Conservation (phyloP, 2,113 vertebrate species). For the Jaculus jaculus region DNA sequence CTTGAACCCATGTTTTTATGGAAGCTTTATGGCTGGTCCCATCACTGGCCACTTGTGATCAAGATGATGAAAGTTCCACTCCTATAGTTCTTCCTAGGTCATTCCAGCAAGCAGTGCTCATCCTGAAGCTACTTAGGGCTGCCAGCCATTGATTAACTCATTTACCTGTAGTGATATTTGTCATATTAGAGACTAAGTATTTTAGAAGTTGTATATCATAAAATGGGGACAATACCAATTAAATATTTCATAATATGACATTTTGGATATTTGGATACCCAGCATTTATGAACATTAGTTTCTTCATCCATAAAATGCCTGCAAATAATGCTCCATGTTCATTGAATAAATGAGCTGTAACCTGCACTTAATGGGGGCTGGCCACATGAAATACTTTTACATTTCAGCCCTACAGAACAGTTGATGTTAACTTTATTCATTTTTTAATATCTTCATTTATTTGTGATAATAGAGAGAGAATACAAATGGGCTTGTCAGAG, state of each 20-base stretch:
- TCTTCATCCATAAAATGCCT: slow-evolving; percentile 18
- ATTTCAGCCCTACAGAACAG: background rate
- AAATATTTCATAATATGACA: background rate
- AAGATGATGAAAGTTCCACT: background rate
- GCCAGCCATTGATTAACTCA: background rate
- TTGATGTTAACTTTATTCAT: background rate
- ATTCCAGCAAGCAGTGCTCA: background rate
- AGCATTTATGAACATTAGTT: slow-evolving; percentile 24
- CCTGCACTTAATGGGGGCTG: background rate
- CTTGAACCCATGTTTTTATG: background rate
- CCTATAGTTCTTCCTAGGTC: background rate
- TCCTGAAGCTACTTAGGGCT: background rate
- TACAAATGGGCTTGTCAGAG: too few relatives aligned
- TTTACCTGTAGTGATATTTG: background rate
- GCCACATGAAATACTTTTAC: background rate
- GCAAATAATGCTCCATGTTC: background rate
- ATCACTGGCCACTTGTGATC: background rate
- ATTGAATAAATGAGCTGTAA: background rate
- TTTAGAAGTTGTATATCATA: background rate
- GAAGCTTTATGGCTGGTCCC: background rate
- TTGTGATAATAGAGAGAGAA: too few relatives aligned
- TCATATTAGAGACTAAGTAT: background rate
- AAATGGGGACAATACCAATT: background rate
- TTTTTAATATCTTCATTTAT: too few relatives aligned
- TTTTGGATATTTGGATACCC: background rate